Base-by-base conservation (phyloP, 2,888 invertebrate species). In the Macrophya annulata region DNA sequence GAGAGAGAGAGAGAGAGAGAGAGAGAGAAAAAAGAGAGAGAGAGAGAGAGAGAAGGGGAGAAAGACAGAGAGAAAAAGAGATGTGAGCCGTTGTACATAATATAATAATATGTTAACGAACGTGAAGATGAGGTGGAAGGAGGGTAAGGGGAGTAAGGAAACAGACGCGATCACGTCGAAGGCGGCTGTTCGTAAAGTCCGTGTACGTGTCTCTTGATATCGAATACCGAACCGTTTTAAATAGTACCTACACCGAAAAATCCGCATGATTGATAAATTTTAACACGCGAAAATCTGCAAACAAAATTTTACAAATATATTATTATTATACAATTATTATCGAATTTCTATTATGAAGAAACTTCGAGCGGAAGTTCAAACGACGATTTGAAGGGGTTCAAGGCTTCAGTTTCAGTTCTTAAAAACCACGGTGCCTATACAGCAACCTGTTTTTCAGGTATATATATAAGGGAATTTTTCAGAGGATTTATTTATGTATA, bases 131-230 rank as follows among this genome's bases (percentile, higher is more conserved):
- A 37, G 68, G 43, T 40, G 37, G 43, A 10, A 10, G 72, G 31
- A 8, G 31, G 25, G 43, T 3, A 31, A 81, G 59, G 21, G 62
- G 81, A 81, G 62, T 62, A 37, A 43, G 81, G 81, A 81, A 81
- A 81, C 68, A 37, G 83, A 83, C 77, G 81, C 77, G 81, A 81
- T 81, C 81, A 81, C 81, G 81, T 81, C 62, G 81, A 62, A 81
- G 81, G 40, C 62, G 81, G 81, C 51, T 81, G 81, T 81, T 81
- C 59, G 81, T 62, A 40, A 81, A 81, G 43, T 59, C 51, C n/a
- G 51, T 9, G 25, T n/a, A 21, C 31, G 40, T 62, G 43, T 62
- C 59, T 40, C 40, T 59, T 21, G 62, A 43, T 62, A 62, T 55
- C 51, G 51, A 21, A 43, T 12, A 25, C 43, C 45, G 25, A 45